Base-by-base conservation (phyloP, 2,113 vertebrate species). In the Hyperopisus bebe region DNA sequence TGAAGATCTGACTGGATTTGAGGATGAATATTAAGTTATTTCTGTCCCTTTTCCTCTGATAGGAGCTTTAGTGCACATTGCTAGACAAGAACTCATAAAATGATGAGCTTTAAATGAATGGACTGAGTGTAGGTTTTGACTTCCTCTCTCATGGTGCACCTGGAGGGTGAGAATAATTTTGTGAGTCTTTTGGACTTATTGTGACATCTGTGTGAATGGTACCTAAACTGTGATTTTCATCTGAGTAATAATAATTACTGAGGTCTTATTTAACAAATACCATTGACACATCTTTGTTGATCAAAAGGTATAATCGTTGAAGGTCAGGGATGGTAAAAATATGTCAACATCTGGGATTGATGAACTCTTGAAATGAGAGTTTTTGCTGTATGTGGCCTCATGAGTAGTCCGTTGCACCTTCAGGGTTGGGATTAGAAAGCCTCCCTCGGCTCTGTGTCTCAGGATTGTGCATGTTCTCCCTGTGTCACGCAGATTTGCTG, bases 21-120 rank as follows among this genome's bases (percentile, higher is more conserved):
- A 95, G 96, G 96, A 97, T 97, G 96, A 97, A 97, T 96, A 97
- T 97, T 97, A 96, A 97, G 96, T 97, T 97, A 96, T 97, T 96
- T 96, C 96, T 96, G 96, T 62, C 96, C 66, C 96, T 96, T 96
- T 96, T 97, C 95, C 95, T 95, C 95, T 96, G 96, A 97, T 96
- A 96, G 96, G 96, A 97, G 96, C 96, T 96, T 47, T 84, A 84
- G 8, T 97, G 96, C 95, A 27, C 84, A 86, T 47, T 86, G 85
- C n/a, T 51, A 27, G 48, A 86, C 8, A 31, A 51, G 10, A 51
- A 86, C 50, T 46, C 3, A 48, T 44, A 47, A 84, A 84, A 17
- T 47, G 5, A 47, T 44, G 17, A 83, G 82, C 39, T 85, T n/a
- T 85, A 11, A 50, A 85, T 48, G 42, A 47, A 21, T 27, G 83